Conservation (phyloP, 2,888 invertebrate genomes). For the Leptarthrus brevirostris region DNA sequence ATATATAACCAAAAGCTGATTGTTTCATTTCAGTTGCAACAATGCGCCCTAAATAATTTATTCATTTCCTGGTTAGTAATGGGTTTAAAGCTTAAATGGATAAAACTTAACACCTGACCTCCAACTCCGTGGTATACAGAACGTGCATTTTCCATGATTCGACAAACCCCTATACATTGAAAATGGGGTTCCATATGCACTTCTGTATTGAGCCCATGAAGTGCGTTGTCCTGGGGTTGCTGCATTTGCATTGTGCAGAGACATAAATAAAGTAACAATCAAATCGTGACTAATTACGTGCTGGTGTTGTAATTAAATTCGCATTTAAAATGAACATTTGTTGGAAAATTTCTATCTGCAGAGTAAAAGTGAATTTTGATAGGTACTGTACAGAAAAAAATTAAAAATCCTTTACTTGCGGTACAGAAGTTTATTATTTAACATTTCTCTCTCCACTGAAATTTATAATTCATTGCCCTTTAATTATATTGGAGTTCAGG, state of each 20-base stretch:
- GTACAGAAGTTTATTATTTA: background rate
- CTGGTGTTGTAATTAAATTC: conserved; percentile 14
- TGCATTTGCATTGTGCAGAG: background rate
- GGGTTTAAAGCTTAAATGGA: too few species aligned
- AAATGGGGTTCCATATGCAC: too few species aligned
- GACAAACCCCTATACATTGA: too few species aligned
- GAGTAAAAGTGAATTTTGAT: background rate
- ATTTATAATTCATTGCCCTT: background rate
- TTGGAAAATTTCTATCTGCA: background rate
- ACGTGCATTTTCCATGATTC: too few species aligned
- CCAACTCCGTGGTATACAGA: too few species aligned
- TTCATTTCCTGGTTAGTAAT: too few species aligned
- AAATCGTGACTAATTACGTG: conserved; percentile 26
- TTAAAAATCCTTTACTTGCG: background rate
- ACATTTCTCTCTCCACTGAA: too few species aligned
- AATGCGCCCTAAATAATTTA: too few species aligned
- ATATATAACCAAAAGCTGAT: too few species aligned
- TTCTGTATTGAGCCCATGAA: too few species aligned
- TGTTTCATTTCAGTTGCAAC: too few species aligned
- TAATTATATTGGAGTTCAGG: background rate
- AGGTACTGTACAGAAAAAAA: background rate
- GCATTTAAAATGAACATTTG: conserved; percentile 16
- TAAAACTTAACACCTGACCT: too few species aligned
- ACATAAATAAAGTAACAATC: conserved; percentile 15
- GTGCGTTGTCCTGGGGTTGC: background rate